Evolutionary conservation across 2,888 invertebrate genomes (phyloP), one percentile per base, ranked within the genome.

Genomic region (Ophion costatus): DNA sequence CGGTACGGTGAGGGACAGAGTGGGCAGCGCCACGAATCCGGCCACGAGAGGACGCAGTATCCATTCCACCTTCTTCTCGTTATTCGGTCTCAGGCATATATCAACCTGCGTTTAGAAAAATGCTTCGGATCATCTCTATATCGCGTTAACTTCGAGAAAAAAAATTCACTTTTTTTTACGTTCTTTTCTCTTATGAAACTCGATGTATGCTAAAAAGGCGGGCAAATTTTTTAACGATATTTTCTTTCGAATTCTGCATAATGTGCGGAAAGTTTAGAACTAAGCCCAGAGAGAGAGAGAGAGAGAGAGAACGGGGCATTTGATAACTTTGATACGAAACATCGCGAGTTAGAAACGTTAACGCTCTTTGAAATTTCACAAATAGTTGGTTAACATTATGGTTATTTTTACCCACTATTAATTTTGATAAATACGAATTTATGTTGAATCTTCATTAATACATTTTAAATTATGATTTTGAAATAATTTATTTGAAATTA

Each of bases 11-110:
- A 96, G 90, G 29, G 94, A 94, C 14, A 95, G 90, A 69, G 94
- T 93, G 57, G 96, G 96, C 88, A 96, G 94, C 51, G 94, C 93
- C n/a, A 96, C 95, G 81, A 95, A 94, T 61, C 96, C 96, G 29
- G 96, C 94, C 51, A 95, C 93, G 79, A 96, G 92, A 0, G 98
- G 98, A 89, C 97, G 97, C 84, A 98, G 95, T 91, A 97, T 97
- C 94, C 97, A 98, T 88, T 96, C 95, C 57, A 97, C 92, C 83
- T 95, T 95, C 84, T 95, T 95, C 82, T 94, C 94, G 57, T 95
- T 95, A 84, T 95, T 95, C 0, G 97, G 97, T 70, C 96, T 89
- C 86, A 94, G 90, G 38, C 93, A 93, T 84, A 94, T 89, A 79
- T 94, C 93, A 56, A 94, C 88, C 94, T 94, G 85, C 80, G 88